Conservation (phyloP, 1,140 invertebrate genomes). For the Drosophila santomea region DNA sequence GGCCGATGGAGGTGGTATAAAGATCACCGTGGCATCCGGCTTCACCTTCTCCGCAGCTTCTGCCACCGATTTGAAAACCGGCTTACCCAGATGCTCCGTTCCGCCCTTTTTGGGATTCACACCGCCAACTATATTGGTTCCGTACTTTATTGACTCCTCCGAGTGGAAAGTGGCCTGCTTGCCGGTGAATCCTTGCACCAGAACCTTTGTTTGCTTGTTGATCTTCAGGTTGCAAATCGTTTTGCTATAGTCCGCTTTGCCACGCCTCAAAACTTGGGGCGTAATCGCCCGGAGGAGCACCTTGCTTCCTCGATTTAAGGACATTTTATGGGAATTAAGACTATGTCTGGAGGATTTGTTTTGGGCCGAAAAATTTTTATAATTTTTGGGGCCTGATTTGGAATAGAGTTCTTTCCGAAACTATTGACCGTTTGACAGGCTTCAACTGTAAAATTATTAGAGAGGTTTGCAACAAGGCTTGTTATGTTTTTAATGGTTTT, state of each 20-base stretch:
- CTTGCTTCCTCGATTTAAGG: background rate
- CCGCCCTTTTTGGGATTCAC: conserved; percentile 98
- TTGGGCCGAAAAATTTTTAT: background rate
- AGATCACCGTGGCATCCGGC: conserved; percentile 96
- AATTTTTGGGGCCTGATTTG: conserved; percentile 3
- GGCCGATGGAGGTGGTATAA: conserved; percentile 97
- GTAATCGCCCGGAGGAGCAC: background rate
- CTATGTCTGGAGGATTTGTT: background rate
- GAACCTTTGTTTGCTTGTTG: conserved; percentile 95
- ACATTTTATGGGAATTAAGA: background rate
- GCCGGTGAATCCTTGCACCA: conserved; percentile 98
- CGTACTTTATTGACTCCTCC: conserved; percentile 98
- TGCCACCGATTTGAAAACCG: conserved; percentile 95
- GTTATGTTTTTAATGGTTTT: background rate
- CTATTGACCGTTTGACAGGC: background rate
- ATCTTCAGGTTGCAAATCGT: conserved; percentile 88
- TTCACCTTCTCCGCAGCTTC: conserved; percentile 92
- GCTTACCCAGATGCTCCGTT: conserved; percentile 94
- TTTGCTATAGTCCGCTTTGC: conserved; percentile 86
- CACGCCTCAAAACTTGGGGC: conserved; percentile 11
- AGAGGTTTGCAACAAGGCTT: background rate
- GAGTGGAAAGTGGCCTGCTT: conserved; percentile 98
- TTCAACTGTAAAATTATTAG: background rate
- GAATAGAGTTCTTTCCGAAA: conserved; percentile 1
- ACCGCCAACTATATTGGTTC: conserved; percentile 98